These are phyloP conservation scores for Montipora sp. DNA, from an alignment of 64 coral and sea anemone genomes.

Conservation along the genomic window DNA sequence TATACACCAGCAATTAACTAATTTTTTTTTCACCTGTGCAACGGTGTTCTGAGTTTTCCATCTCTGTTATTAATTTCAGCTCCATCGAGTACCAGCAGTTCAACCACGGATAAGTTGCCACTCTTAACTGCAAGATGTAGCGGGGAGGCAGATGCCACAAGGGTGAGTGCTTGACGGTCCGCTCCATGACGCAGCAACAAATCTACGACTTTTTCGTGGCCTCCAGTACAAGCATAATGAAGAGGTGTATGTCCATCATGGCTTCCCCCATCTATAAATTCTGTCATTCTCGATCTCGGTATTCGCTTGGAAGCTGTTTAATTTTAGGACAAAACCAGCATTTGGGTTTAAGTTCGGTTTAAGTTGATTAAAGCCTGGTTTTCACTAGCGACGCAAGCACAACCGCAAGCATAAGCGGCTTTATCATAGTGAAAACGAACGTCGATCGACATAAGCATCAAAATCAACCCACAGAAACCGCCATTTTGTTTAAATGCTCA, in stretches of 20 bases:
- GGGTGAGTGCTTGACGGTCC: background rate
- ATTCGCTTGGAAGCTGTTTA: background rate
- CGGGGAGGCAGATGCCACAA: background rate
- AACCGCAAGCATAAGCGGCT: no score
- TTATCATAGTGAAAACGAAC: no score
- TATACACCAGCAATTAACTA: background rate
- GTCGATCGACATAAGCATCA: no score
- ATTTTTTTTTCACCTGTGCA: conserved; percentile 3
- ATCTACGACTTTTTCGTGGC: background rate
- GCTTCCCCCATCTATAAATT: background rate
- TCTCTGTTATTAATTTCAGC: background rate
- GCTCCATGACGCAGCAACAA: conserved; percentile 2
- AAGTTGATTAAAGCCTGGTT: no score
- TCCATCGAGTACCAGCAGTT: conserved; percentile 1
- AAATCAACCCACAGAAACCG: no score
- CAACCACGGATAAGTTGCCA: background rate
- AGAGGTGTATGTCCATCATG: background rate
- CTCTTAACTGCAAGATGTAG: conserved; percentile 30
- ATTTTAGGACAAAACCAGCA: background rate
- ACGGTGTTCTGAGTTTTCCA: conserved; percentile 9
- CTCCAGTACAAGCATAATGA: background rate
- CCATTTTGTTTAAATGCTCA: no score
- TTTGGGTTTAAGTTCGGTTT: no score
- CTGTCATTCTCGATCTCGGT: background rate
- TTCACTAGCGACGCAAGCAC: no score